phyloP scores from a whole-genome alignment of 2,113 vertebrate species.

The Chitala chitala region DNA sequence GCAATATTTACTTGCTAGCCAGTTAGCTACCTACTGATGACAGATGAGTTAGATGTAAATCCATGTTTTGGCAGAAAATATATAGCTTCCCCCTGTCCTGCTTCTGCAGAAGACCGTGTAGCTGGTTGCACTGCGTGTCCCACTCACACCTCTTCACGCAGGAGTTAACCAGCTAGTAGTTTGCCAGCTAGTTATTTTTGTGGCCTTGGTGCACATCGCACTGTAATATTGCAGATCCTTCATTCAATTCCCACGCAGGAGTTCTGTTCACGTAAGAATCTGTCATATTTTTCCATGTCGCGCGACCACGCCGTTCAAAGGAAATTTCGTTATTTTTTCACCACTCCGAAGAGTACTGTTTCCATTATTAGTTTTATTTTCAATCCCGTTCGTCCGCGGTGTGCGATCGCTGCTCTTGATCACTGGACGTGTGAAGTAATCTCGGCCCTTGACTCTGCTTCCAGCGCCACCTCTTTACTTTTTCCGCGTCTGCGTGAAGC shows the following conservation, averaged over 20 bases:
- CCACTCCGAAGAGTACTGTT: not conserved
- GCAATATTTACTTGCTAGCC: not conserved
- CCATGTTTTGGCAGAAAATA: not conserved
- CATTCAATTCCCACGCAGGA: slow-evolving; percentile 54
- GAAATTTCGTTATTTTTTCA: slow-evolving; percentile 6
- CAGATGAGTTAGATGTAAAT: not conserved
- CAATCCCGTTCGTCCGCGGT: not conserved
- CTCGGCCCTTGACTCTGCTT: slow-evolving; percentile 38
- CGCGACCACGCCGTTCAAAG: slow-evolving; percentile 32
- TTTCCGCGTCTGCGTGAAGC: slow-evolving; percentile 36
- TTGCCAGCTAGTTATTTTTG: slow-evolving; percentile 47
- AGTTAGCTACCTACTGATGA: slow-evolving; percentile 41
- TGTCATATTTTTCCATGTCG: slow-evolving; percentile 48
- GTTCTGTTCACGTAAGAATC: slow-evolving; percentile 48
- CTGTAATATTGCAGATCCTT: slow-evolving; percentile 50
- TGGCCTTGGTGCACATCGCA: slow-evolving; percentile 55
- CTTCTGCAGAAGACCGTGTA: not conserved
- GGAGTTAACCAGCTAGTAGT: too few species aligned
- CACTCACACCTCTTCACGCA: slow-evolving; percentile 23
- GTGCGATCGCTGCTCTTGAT: not conserved
- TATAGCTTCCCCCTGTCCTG: not conserved
- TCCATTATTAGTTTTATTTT: slow-evolving; percentile 27
- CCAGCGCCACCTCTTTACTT: slow-evolving; percentile 25
- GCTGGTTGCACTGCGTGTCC: not conserved
- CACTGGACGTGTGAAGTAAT: slow-evolving; percentile 34